phyloP scores from a whole-genome alignment of 2,888 invertebrate genomes.

The Dusona sp. region DNA sequence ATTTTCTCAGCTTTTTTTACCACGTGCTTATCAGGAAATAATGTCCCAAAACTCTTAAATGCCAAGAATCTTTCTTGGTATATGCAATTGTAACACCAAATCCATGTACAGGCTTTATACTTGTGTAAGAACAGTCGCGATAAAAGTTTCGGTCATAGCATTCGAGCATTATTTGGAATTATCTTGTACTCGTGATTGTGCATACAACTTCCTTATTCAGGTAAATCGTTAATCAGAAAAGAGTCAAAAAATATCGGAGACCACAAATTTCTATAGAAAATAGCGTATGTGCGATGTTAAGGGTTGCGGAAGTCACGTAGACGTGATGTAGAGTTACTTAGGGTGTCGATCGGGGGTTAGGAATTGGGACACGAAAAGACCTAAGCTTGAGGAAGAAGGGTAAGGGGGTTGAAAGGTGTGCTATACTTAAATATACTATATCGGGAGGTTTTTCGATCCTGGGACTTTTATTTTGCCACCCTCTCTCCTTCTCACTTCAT shows the following conservation, averaged over 20 bases:
- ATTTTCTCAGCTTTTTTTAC: too few species aligned
- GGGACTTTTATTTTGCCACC: conserved; percentile 42
- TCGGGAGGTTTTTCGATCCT: conserved; percentile 55
- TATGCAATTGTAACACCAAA: too few species aligned
- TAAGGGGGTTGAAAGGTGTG: conserved; percentile 79
- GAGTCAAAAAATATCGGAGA: neutral
- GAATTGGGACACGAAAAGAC: conserved; percentile 60
- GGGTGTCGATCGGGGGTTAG: conserved; percentile 82
- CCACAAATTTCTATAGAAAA: neutral
- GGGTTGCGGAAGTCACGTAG: conserved; percentile 81
- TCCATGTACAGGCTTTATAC: too few species aligned
- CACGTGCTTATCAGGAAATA: too few species aligned
- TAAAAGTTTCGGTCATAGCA: too few species aligned
- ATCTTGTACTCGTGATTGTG: too few species aligned
- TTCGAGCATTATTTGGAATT: too few species aligned
- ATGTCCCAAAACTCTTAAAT: too few species aligned
- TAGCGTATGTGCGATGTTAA: neutral
- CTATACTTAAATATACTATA: conserved; percentile 28
- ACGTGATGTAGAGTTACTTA: conserved; percentile 85
- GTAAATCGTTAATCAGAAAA: neutral
- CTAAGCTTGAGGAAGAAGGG: neutral
- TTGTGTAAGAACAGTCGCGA: too few species aligned
- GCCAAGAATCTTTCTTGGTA: too few species aligned
- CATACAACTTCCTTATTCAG: too few species aligned
- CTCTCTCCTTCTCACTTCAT: conserved; percentile 70